Evolutionary conservation across 2,797 vertebrate species (phyloP).

Genomic region (Xiphophorus birchmanni): DNA sequence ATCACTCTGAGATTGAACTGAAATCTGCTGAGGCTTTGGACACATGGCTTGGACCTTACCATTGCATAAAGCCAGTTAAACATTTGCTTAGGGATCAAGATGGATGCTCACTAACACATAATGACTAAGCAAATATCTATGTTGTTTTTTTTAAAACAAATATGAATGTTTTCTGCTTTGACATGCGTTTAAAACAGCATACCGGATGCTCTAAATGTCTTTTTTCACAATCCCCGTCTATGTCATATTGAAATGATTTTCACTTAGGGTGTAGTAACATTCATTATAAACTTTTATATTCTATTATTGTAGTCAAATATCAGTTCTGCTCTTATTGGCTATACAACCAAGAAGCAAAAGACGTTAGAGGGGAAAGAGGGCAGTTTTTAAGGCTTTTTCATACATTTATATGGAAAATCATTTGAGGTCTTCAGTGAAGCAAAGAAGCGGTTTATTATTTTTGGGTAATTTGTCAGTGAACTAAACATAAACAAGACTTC

Average conservation of each 20-base stretch:
- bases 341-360: neutral
- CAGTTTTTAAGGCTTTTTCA: neutral
- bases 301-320: neutral
- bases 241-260: neutral
- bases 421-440: neutral
- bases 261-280: neutral
- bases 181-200: neutral
- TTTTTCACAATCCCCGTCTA: neutral
- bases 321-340: neutral
- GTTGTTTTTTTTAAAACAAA: slow-evolving; percentile 1
- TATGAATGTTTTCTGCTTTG: neutral
- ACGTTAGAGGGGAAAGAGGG: neutral
- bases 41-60: slow-evolving; percentile 70
- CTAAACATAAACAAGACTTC: neutral
- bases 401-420: neutral
- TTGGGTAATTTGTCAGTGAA: neutral
- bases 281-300: neutral
- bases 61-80: slow-evolving; percentile 74
- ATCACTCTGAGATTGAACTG: slow-evolving; percentile 84
- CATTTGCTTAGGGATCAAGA: slow-evolving; percentile 48
- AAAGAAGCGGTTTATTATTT: neutral
- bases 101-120: slow-evolving; percentile 20
- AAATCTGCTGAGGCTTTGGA: slow-evolving; percentile 84
- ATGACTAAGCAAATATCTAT: slow-evolving; percentile 40
- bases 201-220: neutral